These are phyloP conservation scores for Machimus atricapillus DNA, from an alignment of 2,888 invertebrate genomes.

Conservation along the genomic window DNA sequence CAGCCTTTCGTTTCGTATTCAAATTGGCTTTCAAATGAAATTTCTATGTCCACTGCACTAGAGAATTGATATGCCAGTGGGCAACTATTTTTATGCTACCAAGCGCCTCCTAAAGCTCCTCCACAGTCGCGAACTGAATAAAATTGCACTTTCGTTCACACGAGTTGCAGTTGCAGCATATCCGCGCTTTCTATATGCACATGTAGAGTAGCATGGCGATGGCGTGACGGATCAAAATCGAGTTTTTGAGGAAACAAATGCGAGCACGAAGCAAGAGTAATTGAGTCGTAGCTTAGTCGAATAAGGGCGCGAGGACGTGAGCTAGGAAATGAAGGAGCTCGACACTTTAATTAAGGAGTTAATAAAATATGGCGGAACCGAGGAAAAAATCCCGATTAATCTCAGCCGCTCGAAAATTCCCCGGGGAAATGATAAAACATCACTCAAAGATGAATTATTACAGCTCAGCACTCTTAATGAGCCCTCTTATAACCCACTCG, in stretches of 20 bases:
- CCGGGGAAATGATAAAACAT: conserved; percentile 24
- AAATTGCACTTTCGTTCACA: not conserved
- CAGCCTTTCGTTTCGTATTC: not conserved
- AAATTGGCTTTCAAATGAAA: not conserved
- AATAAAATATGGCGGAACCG: conserved; percentile 1
- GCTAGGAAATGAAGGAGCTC: not conserved
- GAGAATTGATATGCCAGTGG: not conserved
- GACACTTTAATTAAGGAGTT: conserved; percentile 13
- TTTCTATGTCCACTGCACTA: not conserved
- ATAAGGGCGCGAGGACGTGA: not conserved
- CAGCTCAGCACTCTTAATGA: conserved; percentile 21
- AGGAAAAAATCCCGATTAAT: not conserved
- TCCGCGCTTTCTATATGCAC: not conserved
- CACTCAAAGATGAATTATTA: conserved; percentile 14
- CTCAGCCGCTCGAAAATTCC: not conserved
- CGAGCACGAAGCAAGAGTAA: not conserved
- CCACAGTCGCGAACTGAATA: not conserved
- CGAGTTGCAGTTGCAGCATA: not conserved
- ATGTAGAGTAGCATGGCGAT: not conserved
- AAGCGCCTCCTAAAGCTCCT: not conserved
- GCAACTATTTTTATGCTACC: not conserved
- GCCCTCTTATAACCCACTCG: conserved; percentile 1
- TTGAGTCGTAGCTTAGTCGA: not conserved
- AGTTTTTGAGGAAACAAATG: not conserved
- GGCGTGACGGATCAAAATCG: not conserved